These are phyloP conservation scores for Amphiduros pacificus DNA, from an alignment of 2,888 invertebrate genomes.

Conservation along the genomic window DNA sequence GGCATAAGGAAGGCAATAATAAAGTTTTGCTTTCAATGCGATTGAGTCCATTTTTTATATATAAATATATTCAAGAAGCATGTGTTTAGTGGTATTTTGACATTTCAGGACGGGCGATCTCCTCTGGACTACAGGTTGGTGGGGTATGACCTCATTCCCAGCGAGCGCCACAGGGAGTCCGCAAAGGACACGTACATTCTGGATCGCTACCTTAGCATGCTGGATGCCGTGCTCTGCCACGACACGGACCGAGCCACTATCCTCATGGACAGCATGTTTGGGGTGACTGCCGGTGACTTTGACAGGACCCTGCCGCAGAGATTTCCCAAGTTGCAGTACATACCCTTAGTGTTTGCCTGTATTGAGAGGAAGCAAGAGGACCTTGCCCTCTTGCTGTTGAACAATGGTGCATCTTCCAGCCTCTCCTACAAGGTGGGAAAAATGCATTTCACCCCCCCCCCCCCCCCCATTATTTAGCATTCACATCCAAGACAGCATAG, in stretches of 20 bases:
- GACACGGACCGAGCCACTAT: neutral
- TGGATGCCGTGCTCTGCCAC: neutral
- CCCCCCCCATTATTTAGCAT: too few species aligned
- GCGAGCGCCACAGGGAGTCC: neutral
- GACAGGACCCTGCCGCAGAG: neutral
- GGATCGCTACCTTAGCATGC: neutral
- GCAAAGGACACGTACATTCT: neutral
- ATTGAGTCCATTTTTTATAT: too few species aligned
- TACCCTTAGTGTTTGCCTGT: neutral
- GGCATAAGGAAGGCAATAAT: too few species aligned
- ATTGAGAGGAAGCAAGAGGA: neutral
- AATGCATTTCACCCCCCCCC: neutral
- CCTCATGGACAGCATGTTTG: neutral
- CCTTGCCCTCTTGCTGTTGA: neutral
- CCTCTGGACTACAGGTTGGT: too few species aligned
- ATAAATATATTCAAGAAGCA: too few species aligned
- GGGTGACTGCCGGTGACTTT: too few species aligned
- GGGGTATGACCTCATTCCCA: too few species aligned
- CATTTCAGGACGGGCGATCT: too few species aligned
- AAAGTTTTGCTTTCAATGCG: too few species aligned
- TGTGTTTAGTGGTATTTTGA: too few species aligned
- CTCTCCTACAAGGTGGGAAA: neutral
- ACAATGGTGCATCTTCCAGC: neutral
- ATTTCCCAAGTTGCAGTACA: neutral
- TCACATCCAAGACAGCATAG: too few species aligned